Conservation (phyloP, 2,797 vertebrate genomes). For the Urocyon cinereoargenteus region DNA sequence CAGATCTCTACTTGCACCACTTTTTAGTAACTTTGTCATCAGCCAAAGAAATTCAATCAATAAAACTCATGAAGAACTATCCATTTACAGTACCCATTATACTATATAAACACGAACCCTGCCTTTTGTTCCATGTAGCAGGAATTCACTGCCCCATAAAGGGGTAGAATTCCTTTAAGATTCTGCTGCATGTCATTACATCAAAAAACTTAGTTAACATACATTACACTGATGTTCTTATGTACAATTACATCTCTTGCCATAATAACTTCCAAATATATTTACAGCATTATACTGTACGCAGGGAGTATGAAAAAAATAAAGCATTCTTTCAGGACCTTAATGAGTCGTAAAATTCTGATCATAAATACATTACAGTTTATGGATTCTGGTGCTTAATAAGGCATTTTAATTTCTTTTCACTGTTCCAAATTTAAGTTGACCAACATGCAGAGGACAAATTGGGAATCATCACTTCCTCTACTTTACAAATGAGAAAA, state of each 20-base stretch:
- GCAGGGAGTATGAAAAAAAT: constrained; percentile 24
- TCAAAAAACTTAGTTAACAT: constrained; percentile 2
- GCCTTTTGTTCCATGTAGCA: not conserved
- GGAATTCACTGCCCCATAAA: constrained; percentile 3
- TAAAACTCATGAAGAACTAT: constrained; percentile 40
- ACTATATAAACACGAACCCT: constrained; percentile 33
- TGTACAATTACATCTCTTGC: constrained; percentile 38
- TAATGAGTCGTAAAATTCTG: constrained; percentile 47
- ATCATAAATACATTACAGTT: constrained; percentile 9
- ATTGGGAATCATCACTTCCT: not conserved
- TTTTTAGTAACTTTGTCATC: constrained; percentile 42
- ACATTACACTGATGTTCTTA: constrained; percentile 45
- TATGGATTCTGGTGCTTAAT: not conserved
- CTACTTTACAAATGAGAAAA: not conserved
- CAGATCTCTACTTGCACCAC: not conserved
- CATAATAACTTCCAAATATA: constrained; percentile 56
- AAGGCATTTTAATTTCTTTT: constrained; percentile 6
- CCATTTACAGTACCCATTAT: not conserved
- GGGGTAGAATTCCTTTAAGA: constrained; percentile 27
- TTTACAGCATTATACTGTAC: not conserved
- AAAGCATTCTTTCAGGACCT: constrained; percentile 39
- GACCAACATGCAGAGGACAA: not conserved
- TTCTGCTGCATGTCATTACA: constrained; percentile 5
- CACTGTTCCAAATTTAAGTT: not conserved
- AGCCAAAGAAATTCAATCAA: constrained; percentile 52